phyloP scores from a whole-genome alignment of 2,888 invertebrate genomes.

The Cristatella mucedo region DNA sequence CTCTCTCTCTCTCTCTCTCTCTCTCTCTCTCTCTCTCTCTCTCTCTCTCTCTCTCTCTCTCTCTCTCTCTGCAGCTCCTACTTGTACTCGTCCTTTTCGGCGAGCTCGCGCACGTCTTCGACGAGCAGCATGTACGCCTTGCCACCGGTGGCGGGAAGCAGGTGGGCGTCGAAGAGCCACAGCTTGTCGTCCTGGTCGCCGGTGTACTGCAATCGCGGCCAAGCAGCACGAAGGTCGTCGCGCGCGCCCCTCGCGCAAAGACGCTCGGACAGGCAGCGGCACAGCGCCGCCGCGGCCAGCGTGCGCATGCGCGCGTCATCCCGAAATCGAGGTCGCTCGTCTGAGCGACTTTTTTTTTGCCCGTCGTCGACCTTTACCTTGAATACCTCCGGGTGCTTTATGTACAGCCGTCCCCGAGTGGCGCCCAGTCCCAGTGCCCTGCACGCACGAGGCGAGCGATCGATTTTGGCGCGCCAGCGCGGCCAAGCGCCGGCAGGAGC shows the following conservation, averaged over 20 bases:
- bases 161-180: constrained; percentile 58
- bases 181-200: constrained; percentile 65
- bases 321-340: no score
- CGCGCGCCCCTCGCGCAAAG: no score
- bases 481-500: not conserved
- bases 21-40: no score
- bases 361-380: no score
- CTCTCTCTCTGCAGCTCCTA: constrained; percentile 15
- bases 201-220: constrained; percentile 44
- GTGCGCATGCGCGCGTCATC: no score
- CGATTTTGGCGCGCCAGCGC: not conserved
- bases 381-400: constrained; percentile 58
- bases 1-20: no score
- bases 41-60: not conserved
- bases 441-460: constrained; percentile 11
- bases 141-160: constrained; percentile 61
- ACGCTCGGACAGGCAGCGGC: no score
- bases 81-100: constrained; percentile 54
- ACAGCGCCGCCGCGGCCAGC: no score
- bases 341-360: no score
- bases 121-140: constrained; percentile 62
- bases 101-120: constrained; percentile 59
- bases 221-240: constrained; percentile 4
- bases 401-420: constrained; percentile 56
- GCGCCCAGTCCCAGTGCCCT: constrained; percentile 53